Percentiles rank a stretch among this genome's conserved stretches.
phyloP scores from a whole-genome alignment of 2,797 vertebrate species.

The Decapterus maruadsi region DNA sequence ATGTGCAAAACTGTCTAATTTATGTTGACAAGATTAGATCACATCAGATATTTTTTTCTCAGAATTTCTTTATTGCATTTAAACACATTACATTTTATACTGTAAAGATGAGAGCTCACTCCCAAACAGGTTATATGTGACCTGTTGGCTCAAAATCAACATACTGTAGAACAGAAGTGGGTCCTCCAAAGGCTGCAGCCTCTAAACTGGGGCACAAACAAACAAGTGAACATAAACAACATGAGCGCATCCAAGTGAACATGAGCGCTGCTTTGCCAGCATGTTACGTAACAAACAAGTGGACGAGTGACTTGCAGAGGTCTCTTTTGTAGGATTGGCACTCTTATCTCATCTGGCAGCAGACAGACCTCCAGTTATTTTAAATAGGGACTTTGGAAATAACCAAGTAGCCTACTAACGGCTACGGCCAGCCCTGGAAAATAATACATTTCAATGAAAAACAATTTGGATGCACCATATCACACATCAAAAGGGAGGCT shows the following conservation, averaged over 20 bases:
- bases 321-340: conserved; percentile 61
- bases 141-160: too few relatives aligned
- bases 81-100: too few relatives aligned
- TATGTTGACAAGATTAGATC: not conserved
- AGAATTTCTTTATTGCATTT: too few relatives aligned
- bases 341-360: too few relatives aligned
- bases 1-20: not conserved
- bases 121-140: too few relatives aligned
- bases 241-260: too few relatives aligned
- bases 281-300: conserved; percentile 53
- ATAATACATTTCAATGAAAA: conserved; percentile 33
- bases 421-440: conserved; percentile 6
- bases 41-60: too few relatives aligned
- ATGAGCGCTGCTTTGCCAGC: conserved; percentile 40
- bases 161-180: too few relatives aligned
- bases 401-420: too few relatives aligned
- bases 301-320: conserved; percentile 42
- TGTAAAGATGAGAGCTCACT: too few relatives aligned
- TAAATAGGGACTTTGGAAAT: conserved; percentile 20
- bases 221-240: conserved; percentile 23
- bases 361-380: conserved; percentile 44
- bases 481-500: conserved; percentile 54
- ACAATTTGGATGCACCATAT: conserved; percentile 45
- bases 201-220: too few relatives aligned
- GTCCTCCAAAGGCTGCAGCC: too few relatives aligned